Conservation (phyloP, 2,888 invertebrate genomes). For the Coelinius sp. region DNA sequence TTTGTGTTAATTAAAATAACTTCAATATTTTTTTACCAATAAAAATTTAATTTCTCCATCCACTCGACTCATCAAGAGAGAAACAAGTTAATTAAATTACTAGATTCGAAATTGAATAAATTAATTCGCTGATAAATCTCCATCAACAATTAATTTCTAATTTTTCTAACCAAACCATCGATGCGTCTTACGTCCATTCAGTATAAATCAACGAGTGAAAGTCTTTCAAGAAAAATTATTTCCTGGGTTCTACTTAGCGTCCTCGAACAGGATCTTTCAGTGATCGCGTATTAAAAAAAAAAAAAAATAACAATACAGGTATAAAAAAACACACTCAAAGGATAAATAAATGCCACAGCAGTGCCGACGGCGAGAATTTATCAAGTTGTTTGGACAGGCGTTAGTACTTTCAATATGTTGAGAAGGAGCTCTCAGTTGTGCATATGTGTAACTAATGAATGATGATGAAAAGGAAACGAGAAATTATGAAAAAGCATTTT, state of each 20-base stretch:
- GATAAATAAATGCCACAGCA: constrained; percentile 20
- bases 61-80: not conserved
- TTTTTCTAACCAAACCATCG: not conserved
- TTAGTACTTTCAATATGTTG: not conserved
- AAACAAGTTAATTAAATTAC: not conserved
- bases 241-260: constrained; percentile 34
- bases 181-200: not conserved
- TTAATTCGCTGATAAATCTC: constrained; percentile 12
- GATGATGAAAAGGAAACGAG: constrained; percentile 3
- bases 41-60: not conserved
- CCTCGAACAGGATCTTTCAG: constrained; percentile 26
- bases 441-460: not conserved
- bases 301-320: constrained; percentile 1
- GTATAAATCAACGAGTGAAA: constrained; percentile 19
- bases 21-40: not conserved
- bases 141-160: constrained; percentile 12
- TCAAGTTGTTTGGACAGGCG: constrained; percentile 23
- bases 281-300: not conserved
- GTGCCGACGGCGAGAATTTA: constrained; percentile 1
- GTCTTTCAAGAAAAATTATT: constrained; percentile 32
- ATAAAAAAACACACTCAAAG: not conserved
- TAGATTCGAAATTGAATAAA: not conserved
- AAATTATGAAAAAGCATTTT: not conserved
- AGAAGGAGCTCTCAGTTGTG: not conserved
- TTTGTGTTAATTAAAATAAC: not conserved